phyloP scores from a whole-genome alignment of 2,888 invertebrate species.

The Pristionchus entomophagus region DNA sequence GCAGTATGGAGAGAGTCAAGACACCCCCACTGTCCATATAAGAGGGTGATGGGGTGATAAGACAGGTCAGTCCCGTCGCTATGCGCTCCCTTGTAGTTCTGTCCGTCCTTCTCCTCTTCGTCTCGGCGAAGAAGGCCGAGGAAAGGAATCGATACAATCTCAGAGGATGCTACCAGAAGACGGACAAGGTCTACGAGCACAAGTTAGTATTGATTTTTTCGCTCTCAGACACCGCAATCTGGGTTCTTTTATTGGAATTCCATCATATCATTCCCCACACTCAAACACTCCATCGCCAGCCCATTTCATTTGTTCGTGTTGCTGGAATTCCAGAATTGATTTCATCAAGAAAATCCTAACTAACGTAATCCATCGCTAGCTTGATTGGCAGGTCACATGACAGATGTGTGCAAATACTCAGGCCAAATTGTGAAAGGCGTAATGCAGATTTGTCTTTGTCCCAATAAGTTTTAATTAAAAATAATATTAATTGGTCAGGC shows the following conservation, averaged over 20 bases:
- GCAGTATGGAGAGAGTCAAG: too few species aligned
- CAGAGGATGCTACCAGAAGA: constrained; percentile 69
- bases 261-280: too few species aligned
- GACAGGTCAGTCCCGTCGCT: neutral
- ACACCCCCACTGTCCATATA: neutral
- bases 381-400: too few species aligned
- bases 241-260: too few species aligned
- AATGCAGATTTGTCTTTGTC: too few species aligned
- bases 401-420: too few species aligned
- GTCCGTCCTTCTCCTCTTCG: neutral
- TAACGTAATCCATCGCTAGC: neutral
- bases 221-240: too few species aligned
- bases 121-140: neutral
- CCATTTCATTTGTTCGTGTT: neutral
- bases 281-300: too few species aligned
- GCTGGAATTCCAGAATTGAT: too few species aligned
- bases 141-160: constrained; percentile 60
- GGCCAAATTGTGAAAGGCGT: too few species aligned
- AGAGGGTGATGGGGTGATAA: neutral
- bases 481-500: constrained; percentile 54
- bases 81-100: neutral
- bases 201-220: constrained; percentile 58
- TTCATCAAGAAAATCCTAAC: too few species aligned
- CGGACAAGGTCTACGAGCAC: constrained; percentile 59
- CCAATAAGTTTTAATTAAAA: neutral